Evolutionary conservation across 2,113 vertebrate genomes (phyloP).

Genomic region (Dromaius novaehollandiae): DNA sequence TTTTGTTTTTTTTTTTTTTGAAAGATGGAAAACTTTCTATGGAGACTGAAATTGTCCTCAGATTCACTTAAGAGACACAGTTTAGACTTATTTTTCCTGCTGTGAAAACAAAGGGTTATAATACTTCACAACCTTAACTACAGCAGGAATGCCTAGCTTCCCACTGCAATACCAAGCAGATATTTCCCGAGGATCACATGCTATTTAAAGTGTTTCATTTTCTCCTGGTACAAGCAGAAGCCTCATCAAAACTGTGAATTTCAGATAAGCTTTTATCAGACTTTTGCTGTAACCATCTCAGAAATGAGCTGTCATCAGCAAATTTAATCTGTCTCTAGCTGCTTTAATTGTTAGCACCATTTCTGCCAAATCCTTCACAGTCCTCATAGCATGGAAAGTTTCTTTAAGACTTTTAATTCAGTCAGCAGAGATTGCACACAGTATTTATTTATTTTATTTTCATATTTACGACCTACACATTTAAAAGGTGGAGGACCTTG

Average conservation of each 20-base stretch:
- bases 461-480: conserved; percentile 35
- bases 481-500: conserved; percentile 32
- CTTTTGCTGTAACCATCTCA: conserved; percentile 75
- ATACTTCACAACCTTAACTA: conserved; percentile 28
- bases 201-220: conserved; percentile 75
- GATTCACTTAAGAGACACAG: background rate
- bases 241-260: conserved; percentile 76
- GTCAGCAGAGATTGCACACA: conserved; percentile 2
- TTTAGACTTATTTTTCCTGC: conserved; percentile 5
- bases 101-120: conserved; percentile 41
- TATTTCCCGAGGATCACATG: conserved; percentile 52
- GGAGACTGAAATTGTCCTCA: background rate
- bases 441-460: background rate
- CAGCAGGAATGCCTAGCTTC: background rate
- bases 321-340: conserved; percentile 74
- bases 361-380: conserved; percentile 60
- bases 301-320: conserved; percentile 77
- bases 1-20: background rate
- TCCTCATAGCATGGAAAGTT: conserved; percentile 49
- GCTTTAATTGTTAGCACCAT: conserved; percentile 69
- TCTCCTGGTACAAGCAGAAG: conserved; percentile 65
- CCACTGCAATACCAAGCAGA: conserved; percentile 29
- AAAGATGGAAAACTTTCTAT: background rate
- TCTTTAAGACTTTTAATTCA: conserved; percentile 62
- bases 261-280: conserved; percentile 70